phyloP scores from a whole-genome alignment of 2,888 invertebrate species.

The Rhimphoctona megacephalus region DNA sequence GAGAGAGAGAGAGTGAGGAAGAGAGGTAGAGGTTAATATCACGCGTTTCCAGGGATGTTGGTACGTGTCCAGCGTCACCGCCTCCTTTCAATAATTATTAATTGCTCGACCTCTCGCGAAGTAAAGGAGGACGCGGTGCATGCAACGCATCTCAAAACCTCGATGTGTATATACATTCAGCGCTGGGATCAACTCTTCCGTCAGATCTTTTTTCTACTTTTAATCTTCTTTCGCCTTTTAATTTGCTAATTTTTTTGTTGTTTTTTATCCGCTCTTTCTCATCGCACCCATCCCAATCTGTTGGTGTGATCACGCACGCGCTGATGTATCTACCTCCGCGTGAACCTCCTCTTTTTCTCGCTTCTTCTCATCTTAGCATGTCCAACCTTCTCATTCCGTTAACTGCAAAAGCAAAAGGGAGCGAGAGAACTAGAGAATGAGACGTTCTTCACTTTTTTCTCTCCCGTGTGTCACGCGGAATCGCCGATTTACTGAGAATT shows the following conservation, averaged over 20 bases:
- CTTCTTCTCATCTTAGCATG: slow-evolving; percentile 48
- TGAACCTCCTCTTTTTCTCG: slow-evolving; percentile 62
- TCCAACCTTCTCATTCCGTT: slow-evolving; percentile 18
- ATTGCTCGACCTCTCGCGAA: slow-evolving; percentile 54
- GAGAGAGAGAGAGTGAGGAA: not conserved
- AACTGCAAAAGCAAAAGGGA: slow-evolving; percentile 3
- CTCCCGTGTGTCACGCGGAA: slow-evolving; percentile 52
- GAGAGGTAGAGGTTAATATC: slow-evolving; percentile 21
- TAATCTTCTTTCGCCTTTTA: slow-evolving; percentile 26
- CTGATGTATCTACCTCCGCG: slow-evolving; percentile 11
- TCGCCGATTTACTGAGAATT: slow-evolving; percentile 65
- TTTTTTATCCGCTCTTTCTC: slow-evolving; percentile 9
- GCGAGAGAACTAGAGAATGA: not conserved
- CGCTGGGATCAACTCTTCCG: not conserved
- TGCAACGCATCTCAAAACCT: slow-evolving; percentile 9
- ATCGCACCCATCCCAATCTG: slow-evolving; percentile 38
- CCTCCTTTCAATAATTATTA: slow-evolving; percentile 67
- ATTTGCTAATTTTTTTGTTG: not conserved
- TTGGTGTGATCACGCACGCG: slow-evolving; percentile 64
- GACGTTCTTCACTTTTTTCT: slow-evolving; percentile 33
- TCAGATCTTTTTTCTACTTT: slow-evolving; percentile 22
- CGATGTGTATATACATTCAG: slow-evolving; percentile 17
- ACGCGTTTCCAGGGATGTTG: slow-evolving; percentile 25
- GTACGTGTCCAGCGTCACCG: slow-evolving; percentile 64
- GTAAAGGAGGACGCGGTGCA: slow-evolving; percentile 39